Evolutionary conservation across 2,888 invertebrate species (phyloP).

Genomic region (Drosophila mulleri): DNA sequence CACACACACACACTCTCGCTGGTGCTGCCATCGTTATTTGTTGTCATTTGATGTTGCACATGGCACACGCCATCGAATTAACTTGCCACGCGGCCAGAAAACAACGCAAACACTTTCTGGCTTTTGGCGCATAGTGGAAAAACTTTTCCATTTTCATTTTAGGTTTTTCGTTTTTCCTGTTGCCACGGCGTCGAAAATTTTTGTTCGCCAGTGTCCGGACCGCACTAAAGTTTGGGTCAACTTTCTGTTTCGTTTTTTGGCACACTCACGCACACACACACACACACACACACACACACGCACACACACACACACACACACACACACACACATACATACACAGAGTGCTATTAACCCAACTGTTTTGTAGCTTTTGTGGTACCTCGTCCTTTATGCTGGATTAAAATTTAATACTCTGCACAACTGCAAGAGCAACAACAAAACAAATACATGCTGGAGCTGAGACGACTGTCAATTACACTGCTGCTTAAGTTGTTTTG

Average conservation of each 20-base stretch:
- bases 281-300: not conserved
- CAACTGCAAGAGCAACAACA: conserved; percentile 14
- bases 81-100: conserved; percentile 28
- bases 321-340: no score
- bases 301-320: conserved; percentile 3
- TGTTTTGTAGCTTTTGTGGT: conserved; percentile 13
- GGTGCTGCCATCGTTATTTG: not conserved
- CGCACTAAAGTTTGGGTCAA: conserved; percentile 34
- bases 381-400: conserved; percentile 31
- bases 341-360: conserved; percentile 55
- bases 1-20: not conserved
- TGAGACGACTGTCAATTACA: not conserved
- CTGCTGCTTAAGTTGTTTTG: conserved; percentile 4
- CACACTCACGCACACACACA: not conserved
- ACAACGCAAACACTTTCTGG: conserved; percentile 40
- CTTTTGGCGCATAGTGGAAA: conserved; percentile 18
- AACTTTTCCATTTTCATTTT: conserved; percentile 11
- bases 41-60: conserved; percentile 26
- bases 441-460: not conserved
- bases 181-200: conserved; percentile 21
- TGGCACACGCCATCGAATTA: conserved; percentile 32
- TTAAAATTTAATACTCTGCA: conserved; percentile 59
- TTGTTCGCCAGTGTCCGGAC: conserved; percentile 17
- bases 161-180: not conserved
- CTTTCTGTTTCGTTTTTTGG: conserved; percentile 31